Evolutionary conservation across 2,797 vertebrate genomes (phyloP).

Genomic region (Chiropotes sagulatus): DNA sequence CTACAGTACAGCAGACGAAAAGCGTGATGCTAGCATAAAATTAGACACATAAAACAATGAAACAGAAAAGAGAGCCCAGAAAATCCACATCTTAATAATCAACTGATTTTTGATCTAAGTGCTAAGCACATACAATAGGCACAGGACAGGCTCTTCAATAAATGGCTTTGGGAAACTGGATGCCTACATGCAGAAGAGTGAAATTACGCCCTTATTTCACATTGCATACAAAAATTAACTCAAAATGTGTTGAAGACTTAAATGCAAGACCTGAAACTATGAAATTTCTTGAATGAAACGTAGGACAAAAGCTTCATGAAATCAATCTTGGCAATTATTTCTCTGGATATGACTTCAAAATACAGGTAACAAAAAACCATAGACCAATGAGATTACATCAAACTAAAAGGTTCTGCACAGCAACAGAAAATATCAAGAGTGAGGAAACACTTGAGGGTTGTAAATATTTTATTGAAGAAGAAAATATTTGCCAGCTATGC

Average conservation of each 20-base stretch:
- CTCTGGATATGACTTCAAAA: neutral
- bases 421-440: neutral
- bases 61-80: neutral
- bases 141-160: neutral
- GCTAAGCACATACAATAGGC: neutral
- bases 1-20: neutral
- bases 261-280: neutral
- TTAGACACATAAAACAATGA: neutral
- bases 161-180: neutral
- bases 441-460: neutral
- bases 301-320: neutral
- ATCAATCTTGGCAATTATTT: neutral
- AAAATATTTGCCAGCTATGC: neutral
- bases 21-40: neutral
- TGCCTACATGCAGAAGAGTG: neutral
- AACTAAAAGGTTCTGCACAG: neutral
- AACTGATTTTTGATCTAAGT: neutral
- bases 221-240: neutral
- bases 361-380: neutral
- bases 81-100: neutral
- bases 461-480: neutral
- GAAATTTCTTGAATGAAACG: neutral
- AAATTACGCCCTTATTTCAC: neutral
- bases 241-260: neutral
- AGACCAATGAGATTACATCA: neutral